Conservation (phyloP, 2,113 vertebrate species). For the Indri indri region DNA sequence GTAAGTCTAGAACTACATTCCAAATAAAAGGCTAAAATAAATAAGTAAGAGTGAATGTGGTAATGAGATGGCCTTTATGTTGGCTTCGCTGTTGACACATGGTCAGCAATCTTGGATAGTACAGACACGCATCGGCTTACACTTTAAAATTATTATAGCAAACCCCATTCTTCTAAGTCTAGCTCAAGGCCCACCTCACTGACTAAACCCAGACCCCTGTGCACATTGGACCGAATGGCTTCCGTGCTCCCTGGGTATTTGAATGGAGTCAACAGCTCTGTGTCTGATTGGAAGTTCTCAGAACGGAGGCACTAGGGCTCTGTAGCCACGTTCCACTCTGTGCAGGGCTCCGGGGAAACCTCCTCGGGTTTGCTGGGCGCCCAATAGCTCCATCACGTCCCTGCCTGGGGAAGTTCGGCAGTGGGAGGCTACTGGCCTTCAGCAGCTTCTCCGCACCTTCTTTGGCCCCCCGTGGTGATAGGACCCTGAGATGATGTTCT, state of each 20-base stretch:
- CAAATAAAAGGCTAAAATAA: background rate
- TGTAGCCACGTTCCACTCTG: background rate
- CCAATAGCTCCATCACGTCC: too few species aligned
- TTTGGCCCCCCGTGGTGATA: background rate
- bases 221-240: background rate
- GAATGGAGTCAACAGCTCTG: accelerated
- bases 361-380: background rate
- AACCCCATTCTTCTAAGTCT: background rate
- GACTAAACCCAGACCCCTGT: background rate
- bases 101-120: background rate
- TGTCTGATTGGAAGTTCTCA: background rate
- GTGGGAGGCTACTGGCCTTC: background rate
- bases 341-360: background rate
- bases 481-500: background rate
- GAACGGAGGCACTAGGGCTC: background rate
- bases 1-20: background rate
- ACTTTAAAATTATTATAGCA: background rate
- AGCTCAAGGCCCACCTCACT: background rate
- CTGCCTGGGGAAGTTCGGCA: background rate
- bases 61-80: background rate
- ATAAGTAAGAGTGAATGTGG: background rate
- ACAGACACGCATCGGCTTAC: background rate
- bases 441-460: background rate
- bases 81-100: background rate
- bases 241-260: background rate